These are phyloP conservation scores for Poecilia wingei DNA, from an alignment of 2,797 vertebrate genomes.

Conservation along the genomic window DNA sequence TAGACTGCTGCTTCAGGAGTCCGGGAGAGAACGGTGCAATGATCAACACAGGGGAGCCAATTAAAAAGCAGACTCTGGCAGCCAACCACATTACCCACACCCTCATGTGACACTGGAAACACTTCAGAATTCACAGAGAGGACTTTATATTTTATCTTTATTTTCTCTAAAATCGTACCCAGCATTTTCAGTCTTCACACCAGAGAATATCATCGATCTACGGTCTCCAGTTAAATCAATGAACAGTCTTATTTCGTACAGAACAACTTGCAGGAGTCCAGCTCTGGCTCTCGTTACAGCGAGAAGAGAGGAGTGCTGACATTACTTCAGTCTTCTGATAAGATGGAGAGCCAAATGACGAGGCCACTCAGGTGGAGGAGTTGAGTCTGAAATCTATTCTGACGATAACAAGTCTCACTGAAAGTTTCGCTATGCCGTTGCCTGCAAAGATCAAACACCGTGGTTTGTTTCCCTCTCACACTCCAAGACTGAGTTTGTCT, in stretches of 20 bases:
- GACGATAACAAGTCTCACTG: constrained; percentile 63
- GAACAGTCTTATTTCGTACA: constrained; percentile 69
- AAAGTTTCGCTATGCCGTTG: constrained; percentile 53
- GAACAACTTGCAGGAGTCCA: constrained; percentile 55
- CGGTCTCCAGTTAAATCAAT: constrained; percentile 70
- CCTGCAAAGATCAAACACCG: constrained; percentile 67
- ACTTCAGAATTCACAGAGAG: constrained; percentile 66
- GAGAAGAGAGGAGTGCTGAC: constrained; percentile 63
- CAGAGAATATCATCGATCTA: constrained; percentile 67
- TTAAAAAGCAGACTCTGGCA: constrained; percentile 80
- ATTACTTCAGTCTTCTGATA: constrained; percentile 66
- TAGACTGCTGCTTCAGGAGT: constrained; percentile 67
- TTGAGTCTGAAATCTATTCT: constrained; percentile 54
- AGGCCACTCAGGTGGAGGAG: constrained; percentile 74
- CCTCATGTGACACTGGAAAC: constrained; percentile 73
- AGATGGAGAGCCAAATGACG: constrained; percentile 68
- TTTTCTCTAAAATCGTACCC: constrained; percentile 47
- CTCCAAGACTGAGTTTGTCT: constrained; percentile 63
- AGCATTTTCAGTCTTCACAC: constrained; percentile 58
- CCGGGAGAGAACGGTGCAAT: constrained; percentile 74
- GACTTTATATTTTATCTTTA: constrained; percentile 62
- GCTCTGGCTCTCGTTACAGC: constrained; percentile 60
- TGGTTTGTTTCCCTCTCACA: constrained; percentile 34
- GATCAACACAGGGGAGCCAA: constrained; percentile 84
- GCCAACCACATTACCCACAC: constrained; percentile 68